Evolutionary conservation across 2,888 invertebrate genomes (phyloP), one percentile per base, ranked within the genome.

Genomic region (Aleiodes leptofemur): DNA sequence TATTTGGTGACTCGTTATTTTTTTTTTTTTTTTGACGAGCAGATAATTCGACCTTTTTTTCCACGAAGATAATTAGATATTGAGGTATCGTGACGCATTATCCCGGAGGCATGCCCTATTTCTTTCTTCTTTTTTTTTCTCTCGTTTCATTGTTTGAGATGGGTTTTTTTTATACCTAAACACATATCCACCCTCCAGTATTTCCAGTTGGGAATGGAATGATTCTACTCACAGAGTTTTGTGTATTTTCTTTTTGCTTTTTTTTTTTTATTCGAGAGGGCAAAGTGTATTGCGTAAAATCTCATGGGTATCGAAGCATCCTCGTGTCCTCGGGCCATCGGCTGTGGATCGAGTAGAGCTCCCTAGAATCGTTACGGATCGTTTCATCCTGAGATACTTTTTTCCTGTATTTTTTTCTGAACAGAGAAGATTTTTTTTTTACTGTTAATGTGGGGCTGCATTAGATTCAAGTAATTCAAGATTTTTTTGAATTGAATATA

Each of bases 251-350:
- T 64, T 50, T 48, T 55, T 50, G 29, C 66, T 29, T 34, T 59
- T 59, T 73, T 59, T 69, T 77, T 74, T 80, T 74, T 70, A 71
- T 71, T 73, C 51, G 68, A 72, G 64, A 69, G 48, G 75, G 77
- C 74, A 81, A 81, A 82, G 81, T 81, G 79, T 80, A 82, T 82
- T 80, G 80, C 78, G 76, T 72, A 76, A 79, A 77, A 80, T 80
- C 81, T 79, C 81, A 64, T 72, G 79, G 80, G 80, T 77, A 80
- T 78, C 72, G 73, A 61, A 55, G 74, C 78, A 76, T 76, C 78
- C 77, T 73, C 74, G 69, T 75, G 73, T 73, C 78, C 77, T 72
- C 66, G 48, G 72, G 75, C 72, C 66, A 57, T 68, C 53, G 53
- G 61, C 38, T 69, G 51, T 48, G 69, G 14, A 8, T 68, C 68